These are phyloP conservation scores for Dryoscopus gambensis DNA, from an alignment of 2,113 vertebrate species.

Conservation along the genomic window DNA sequence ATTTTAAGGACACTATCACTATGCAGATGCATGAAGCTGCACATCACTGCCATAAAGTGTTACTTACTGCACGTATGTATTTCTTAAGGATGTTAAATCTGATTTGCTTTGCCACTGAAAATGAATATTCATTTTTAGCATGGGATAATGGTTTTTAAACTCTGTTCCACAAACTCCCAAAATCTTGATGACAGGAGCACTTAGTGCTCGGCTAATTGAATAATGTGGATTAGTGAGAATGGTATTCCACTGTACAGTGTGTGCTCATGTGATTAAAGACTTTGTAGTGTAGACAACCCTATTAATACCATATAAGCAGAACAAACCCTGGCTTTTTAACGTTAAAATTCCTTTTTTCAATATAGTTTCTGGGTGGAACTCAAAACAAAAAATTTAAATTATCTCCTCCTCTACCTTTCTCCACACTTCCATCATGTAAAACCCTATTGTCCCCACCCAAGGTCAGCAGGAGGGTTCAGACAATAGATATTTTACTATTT, in stretches of 20 bases:
- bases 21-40: not conserved
- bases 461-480: not conserved
- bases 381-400: not conserved
- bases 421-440: not conserved
- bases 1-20: not conserved
- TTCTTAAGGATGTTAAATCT: not conserved
- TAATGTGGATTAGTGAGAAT: not conserved
- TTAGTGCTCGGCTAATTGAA: not conserved
- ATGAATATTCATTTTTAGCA: not conserved
- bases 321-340: not conserved
- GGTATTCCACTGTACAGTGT: not conserved
- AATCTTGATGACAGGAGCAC: not conserved
- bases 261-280: not conserved
- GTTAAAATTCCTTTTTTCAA: not conserved
- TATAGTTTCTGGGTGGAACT: not conserved
- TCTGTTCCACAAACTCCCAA: not conserved
- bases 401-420: not conserved
- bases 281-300: not conserved
- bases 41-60: not conserved
- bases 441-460: not conserved
- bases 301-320: not conserved
- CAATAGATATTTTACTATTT: not conserved
- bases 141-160: not conserved
- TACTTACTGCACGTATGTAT: not conserved
- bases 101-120: not conserved